Evolutionary conservation across 1,140 invertebrate species (phyloP), one percentile per base, ranked within the genome.

Genomic region (Pinna nobilis): DNA sequence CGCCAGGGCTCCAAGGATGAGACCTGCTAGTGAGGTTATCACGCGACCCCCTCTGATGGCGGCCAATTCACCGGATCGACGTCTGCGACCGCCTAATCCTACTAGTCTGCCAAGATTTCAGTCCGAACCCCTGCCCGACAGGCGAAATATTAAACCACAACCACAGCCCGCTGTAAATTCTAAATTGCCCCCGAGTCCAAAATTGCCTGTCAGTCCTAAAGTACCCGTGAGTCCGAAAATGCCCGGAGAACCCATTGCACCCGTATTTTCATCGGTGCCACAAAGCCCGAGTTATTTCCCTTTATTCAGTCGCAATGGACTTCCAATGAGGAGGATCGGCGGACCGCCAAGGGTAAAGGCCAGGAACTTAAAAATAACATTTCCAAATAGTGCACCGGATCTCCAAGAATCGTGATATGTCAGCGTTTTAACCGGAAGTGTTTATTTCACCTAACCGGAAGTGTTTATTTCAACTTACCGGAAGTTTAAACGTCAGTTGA

Each of bases 311-410:
- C 50, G 66, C 6, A 61, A 75, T 60, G 73, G 73, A 55, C 28
- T 49, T 6, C 74, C 74, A 13, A 67, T 71, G 53, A 37, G 68
- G 11, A 71, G 63, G 67, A 64, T 70, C 35, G 74, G 74, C 15
- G 68, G 68, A 3, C 30, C 57, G 41, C 33, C 37, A 20, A 74
- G 69, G 49, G 65, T 63, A 9, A 63, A 63, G 25, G 50, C 5
- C 9, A 7, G 30, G 15, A 63, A 39, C 33, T 63, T 63, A 30
- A 63, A 41, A 63, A 63, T 63, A 23, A 41, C 59, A 15, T 63
- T 63, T 44, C 59, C 59, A 9, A 63, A 44, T 23, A 63, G 59
- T 63, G 28, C 37, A 15, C 55, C 55, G n/a, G n/a, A n/a, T n/a
- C n/a, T n/a, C n/a, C n/a, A n/a, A n/a, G n/a, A n/a, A n/a, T n/a